phyloP scores from a whole-genome alignment of 2,888 invertebrate species.

The Troilus luridus region DNA sequence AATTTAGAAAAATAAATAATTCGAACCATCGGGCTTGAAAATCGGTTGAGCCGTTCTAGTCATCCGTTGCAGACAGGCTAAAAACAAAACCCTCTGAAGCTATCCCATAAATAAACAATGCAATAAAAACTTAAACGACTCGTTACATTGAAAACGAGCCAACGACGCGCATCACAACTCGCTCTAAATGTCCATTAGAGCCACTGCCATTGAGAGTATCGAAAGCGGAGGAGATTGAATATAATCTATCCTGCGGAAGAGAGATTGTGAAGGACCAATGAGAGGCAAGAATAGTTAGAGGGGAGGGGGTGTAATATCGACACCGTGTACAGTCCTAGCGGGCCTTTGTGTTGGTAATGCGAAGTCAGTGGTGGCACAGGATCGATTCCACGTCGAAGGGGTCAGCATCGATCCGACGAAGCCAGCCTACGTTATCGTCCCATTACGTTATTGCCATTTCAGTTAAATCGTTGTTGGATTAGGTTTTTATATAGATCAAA shows the following conservation, averaged over 20 bases:
- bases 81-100: too few relatives aligned
- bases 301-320: neutral
- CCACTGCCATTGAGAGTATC: neutral
- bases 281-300: too few relatives aligned
- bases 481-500: neutral
- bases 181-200: too few relatives aligned
- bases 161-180: too few relatives aligned
- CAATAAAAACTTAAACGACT: too few relatives aligned
- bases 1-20: too few relatives aligned
- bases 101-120: too few relatives aligned
- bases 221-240: neutral
- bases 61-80: too few relatives aligned
- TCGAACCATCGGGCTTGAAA: too few relatives aligned
- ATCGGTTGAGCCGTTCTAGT: too few relatives aligned
- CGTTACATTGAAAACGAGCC: too few relatives aligned
- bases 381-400: neutral
- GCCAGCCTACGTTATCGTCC: neutral
- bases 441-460: neutral
- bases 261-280: neutral
- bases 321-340: neutral
- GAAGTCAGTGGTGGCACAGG: neutral
- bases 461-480: neutral
- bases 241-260: too few relatives aligned
- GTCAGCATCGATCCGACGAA: neutral
- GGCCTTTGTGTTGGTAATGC: neutral